phyloP scores from a whole-genome alignment of 2,113 vertebrate genomes.

The Gambusia holbrooki region DNA sequence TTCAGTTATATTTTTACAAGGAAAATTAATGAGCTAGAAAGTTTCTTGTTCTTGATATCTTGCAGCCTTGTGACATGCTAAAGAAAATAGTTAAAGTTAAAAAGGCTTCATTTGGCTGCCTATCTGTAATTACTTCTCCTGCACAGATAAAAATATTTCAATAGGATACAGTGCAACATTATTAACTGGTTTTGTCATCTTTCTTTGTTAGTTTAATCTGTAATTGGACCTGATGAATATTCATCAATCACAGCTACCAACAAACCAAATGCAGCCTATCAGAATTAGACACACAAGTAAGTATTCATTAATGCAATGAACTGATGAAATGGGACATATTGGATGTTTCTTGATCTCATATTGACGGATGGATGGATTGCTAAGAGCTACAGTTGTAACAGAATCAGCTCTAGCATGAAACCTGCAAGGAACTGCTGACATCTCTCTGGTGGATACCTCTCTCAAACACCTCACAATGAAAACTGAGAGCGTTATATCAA shows the following conservation, averaged over 20 bases:
- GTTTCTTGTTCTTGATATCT: not conserved
- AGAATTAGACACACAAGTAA: constrained; percentile 25
- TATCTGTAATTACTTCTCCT: not conserved
- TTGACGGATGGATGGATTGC: not conserved
- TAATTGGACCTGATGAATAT: not conserved
- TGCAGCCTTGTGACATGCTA: not conserved
- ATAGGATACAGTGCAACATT: not conserved
- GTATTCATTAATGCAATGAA: constrained; percentile 18
- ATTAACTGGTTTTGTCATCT: not conserved
- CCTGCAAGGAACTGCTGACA: not conserved
- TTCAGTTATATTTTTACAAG: not conserved
- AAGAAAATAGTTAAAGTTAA: not conserved
- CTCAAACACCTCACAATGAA: not conserved
- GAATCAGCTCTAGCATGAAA: not conserved
- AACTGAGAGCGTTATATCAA: not conserved
- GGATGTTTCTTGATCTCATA: constrained; percentile 35
- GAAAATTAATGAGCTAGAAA: not conserved
- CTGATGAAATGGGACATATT: constrained; percentile 33
- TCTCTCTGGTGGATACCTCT: not conserved
- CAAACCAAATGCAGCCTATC: constrained; percentile 11
- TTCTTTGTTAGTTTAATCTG: not conserved
- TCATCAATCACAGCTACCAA: not conserved
- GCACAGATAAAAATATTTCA: not conserved
- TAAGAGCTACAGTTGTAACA: not conserved
- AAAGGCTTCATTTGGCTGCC: not conserved